A percentile compares a stretch with the other conserved stretches of the same genome.
Conservation (phyloP, 2,888 invertebrate species). For the Eulithis testata region DNA sequence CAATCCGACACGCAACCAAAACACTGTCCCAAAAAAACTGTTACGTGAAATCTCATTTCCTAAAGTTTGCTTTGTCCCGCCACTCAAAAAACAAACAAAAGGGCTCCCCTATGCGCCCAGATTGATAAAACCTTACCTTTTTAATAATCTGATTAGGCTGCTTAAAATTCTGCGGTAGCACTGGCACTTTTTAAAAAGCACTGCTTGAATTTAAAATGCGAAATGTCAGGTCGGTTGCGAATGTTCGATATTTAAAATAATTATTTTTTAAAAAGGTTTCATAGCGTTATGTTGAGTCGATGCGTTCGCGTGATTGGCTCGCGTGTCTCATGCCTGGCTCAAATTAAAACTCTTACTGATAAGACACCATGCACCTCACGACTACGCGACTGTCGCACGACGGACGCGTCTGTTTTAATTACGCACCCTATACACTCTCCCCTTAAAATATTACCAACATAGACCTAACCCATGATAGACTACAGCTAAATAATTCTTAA, state of each 20-base stretch:
- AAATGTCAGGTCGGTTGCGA: conserved; percentile 48
- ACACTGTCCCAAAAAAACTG: conserved; percentile 73
- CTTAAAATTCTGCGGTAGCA: conserved; percentile 35
- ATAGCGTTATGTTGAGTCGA: conserved; percentile 47
- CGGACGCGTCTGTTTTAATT: conserved; percentile 80
- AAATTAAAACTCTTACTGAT: conserved; percentile 81
- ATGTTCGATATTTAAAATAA: conserved; percentile 70
- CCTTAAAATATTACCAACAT: conserved; percentile 58
- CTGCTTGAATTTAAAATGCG: conserved; percentile 42
- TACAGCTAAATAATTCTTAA: not conserved
- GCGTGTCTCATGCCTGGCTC: conserved; percentile 80
- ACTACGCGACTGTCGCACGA: conserved; percentile 79
- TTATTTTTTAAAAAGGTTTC: conserved; percentile 65
- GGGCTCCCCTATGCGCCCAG: conserved; percentile 55
- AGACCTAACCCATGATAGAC: not conserved
- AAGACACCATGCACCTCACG: conserved; percentile 81
- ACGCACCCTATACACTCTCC: conserved; percentile 78
- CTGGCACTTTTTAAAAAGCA: conserved; percentile 34
- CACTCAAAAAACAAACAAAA: conserved; percentile 64
- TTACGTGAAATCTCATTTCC: conserved; percentile 83
- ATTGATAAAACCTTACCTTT: conserved; percentile 49
- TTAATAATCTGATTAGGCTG: conserved; percentile 46
- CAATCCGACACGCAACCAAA: conserved; percentile 78
- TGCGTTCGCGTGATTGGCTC: conserved; percentile 80
- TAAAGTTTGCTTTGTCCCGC: conserved; percentile 71